phyloP scores from a whole-genome alignment of 2,113 vertebrate species.

The Calyptommatus sinebrachiatus region DNA sequence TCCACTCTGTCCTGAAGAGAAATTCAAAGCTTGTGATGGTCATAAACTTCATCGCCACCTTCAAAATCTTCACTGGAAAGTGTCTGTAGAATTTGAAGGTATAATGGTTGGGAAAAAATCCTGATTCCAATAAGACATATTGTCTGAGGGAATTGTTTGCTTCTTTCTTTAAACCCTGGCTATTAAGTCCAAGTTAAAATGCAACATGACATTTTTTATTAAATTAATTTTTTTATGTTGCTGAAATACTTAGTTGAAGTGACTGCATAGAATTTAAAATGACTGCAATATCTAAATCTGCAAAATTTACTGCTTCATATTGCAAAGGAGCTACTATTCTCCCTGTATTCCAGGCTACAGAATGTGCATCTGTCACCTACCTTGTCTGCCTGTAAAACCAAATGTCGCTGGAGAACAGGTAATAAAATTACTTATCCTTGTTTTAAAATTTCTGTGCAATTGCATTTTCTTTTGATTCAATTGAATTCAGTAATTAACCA shows the following conservation, averaged over 20 bases:
- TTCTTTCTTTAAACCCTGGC: neutral
- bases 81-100: slow-evolving; percentile 97
- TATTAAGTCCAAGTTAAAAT: neutral
- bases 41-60: slow-evolving; percentile 91
- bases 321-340: slow-evolving; percentile 10
- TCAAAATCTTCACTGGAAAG: slow-evolving; percentile 97
- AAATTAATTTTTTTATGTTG: neutral
- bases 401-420: slow-evolving; percentile 81
- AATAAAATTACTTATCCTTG: slow-evolving; percentile 38
- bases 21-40: slow-evolving; percentile 87
- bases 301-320: neutral
- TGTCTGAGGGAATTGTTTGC: neutral
- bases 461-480: neutral
- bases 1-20: slow-evolving; percentile 91
- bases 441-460: neutral
- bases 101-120: slow-evolving; percentile 14
- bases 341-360: slow-evolving; percentile 80
- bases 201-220: neutral
- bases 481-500: neutral
- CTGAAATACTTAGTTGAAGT: neutral
- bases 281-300: neutral
- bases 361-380: slow-evolving; percentile 96
- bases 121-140: neutral
- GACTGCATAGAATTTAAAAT: neutral
- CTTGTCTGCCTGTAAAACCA: slow-evolving; percentile 85